These are phyloP conservation scores for Hydractinia echinata DNA, from an alignment of 30 jellyfish, hydroid and myxozoan species.

Conservation along the genomic window DNA sequence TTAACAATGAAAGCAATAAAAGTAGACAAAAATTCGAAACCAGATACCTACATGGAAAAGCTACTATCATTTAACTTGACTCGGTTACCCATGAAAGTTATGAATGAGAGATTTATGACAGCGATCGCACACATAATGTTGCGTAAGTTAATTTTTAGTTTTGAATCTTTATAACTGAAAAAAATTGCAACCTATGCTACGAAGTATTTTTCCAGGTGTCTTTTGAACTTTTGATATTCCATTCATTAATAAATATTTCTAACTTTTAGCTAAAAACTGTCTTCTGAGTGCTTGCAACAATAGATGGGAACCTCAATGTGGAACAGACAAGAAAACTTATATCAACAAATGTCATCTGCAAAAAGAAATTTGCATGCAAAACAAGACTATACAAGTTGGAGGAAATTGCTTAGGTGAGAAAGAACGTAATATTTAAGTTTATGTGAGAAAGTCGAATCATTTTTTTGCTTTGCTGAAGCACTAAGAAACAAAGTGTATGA, in stretches of 20 bases:
- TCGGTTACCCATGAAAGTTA: background rate
- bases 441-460: background rate
- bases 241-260: background rate
- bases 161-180: too few species aligned
- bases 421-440: background rate
- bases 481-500: too few species aligned
- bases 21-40: too few species aligned
- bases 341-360: background rate
- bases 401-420: too few species aligned
- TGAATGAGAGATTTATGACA: background rate
- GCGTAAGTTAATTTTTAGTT: too few species aligned
- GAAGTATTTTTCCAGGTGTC: background rate
- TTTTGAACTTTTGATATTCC: background rate
- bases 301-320: conserved; percentile 2
- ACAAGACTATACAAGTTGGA: background rate
- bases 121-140: too few species aligned
- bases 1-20: too few species aligned
- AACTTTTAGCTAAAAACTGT: background rate
- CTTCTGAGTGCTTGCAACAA: background rate
- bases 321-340: background rate
- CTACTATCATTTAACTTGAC: too few species aligned
- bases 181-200: too few species aligned
- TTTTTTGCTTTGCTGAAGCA: background rate
- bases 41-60: too few species aligned
- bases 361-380: background rate